Base-by-base conservation (phyloP, 2,888 invertebrate genomes). In the Agrilus mali region DNA sequence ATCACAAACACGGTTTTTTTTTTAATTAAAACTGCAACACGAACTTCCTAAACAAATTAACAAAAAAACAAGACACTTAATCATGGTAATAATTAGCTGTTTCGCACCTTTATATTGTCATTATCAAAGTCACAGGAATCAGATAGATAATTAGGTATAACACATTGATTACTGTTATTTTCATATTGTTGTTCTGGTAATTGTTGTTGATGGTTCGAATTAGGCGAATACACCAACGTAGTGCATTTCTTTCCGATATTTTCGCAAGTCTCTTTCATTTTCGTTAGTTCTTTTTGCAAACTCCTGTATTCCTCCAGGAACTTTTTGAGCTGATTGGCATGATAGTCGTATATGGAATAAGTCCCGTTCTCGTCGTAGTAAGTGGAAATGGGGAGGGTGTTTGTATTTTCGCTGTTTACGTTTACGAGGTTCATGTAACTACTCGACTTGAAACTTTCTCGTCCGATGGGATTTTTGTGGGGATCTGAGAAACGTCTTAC, bases 201-300 rank as follows among this genome's bases (percentile, higher is more conserved):
- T 73, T 72, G 54, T 71, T 74, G 33, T 73, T 73, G 4, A 4
- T 15, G 35, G 15, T 15, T 35, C 35, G 35, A 16, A 12, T 35
- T 35, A 3, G 35, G 15, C 12, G 46, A 39, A 6, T 56, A 50
- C 14, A 49, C 47, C 20, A 50, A 52, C 42, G 47, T 60, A 39
- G 27, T 27, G 10, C 27, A 27, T 27, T 27, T 27, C 27, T 70
- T 70, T 31, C 72, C 66, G 55, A 83, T 71, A 50, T 76, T 80
- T 53, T 84, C 83, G 58, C 84, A 78, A 16, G 82, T 82, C 57
- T 83, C 81, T 57, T 84, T 86, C 84, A 86, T 85, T 60, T 80
- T 78, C 45, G 82, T 82, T 49, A 86, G 67, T 61, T 86, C 83
- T 59, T 83, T 80, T 59, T 86, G 81, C 44, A 86, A 70, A 54